These are phyloP conservation scores for Poecilia latipinna DNA, from an alignment of 2,113 vertebrate species.

Conservation along the genomic window DNA sequence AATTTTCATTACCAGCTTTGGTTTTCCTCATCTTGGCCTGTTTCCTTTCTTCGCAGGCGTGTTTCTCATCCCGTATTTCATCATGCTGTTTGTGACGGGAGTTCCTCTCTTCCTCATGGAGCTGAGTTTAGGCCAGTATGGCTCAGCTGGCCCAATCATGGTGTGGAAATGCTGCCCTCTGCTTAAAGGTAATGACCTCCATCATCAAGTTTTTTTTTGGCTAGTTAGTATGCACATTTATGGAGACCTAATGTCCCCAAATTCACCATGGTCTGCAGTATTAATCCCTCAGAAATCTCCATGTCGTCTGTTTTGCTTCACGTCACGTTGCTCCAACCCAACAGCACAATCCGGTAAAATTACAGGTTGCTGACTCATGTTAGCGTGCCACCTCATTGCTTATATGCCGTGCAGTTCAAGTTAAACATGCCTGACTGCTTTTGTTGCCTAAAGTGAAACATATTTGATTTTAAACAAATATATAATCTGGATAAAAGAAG, in stretches of 20 bases:
- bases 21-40: background rate
- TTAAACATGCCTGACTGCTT: no score
- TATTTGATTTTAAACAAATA: no score
- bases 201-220: background rate
- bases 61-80: constrained; percentile 87
- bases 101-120: constrained; percentile 89
- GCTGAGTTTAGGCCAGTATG: constrained; percentile 86
- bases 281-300: background rate
- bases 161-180: constrained; percentile 89
- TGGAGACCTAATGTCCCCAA: background rate
- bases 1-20: background rate
- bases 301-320: background rate
- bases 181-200: constrained; percentile 80
- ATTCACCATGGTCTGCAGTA: background rate
- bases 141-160: constrained; percentile 81
- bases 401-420: background rate
- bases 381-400: background rate
- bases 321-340: constrained; percentile 14
- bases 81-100: constrained; percentile 84
- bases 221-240: background rate
- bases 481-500: no score
- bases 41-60: constrained; percentile 72
- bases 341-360: constrained; percentile 2
- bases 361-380: constrained; percentile 19
- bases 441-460: no score